phyloP scores from a whole-genome alignment of 2,888 invertebrate species.

The Drosophila neoperkinsi region DNA sequence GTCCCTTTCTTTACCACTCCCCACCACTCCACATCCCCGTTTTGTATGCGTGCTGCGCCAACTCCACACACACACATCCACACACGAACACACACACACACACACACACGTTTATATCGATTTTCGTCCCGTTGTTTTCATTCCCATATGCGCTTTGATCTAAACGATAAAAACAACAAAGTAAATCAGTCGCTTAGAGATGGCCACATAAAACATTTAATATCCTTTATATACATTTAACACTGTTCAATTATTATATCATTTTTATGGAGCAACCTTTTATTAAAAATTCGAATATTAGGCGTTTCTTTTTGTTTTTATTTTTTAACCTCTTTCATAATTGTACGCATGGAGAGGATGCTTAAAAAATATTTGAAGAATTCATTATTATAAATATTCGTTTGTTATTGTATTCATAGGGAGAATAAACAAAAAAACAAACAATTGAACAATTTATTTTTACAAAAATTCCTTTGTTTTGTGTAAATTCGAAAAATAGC shows the following conservation, averaged over 20 bases:
- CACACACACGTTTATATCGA: slow-evolving; percentile 49
- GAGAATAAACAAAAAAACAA: not conserved
- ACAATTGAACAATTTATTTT: not conserved
- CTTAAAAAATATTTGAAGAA: not conserved
- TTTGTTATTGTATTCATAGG: not conserved
- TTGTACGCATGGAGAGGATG: not conserved
- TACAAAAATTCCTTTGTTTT: not conserved
- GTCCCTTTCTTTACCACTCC: not conserved
- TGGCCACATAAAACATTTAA: slow-evolving; percentile 25
- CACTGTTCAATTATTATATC: not conserved
- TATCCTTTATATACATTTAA: not conserved
- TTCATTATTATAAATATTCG: not conserved
- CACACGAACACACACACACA: too few species aligned
- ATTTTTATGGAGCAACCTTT: not conserved
- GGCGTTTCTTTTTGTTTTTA: not conserved
- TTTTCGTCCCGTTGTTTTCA: slow-evolving; percentile 56
- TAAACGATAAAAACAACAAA: slow-evolving; percentile 62
- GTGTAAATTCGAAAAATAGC: not conserved
- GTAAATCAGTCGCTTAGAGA: slow-evolving; percentile 43
- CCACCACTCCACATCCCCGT: not conserved
- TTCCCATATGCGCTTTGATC: slow-evolving; percentile 62
- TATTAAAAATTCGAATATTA: not conserved
- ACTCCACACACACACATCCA: slow-evolving; percentile 5
- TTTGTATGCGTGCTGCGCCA: slow-evolving; percentile 55
- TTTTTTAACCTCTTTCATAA: not conserved